These are phyloP conservation scores for Notoglanidium macrostoma DNA, from an alignment of 2,797 vertebrate genomes.

Conservation along the genomic window DNA sequence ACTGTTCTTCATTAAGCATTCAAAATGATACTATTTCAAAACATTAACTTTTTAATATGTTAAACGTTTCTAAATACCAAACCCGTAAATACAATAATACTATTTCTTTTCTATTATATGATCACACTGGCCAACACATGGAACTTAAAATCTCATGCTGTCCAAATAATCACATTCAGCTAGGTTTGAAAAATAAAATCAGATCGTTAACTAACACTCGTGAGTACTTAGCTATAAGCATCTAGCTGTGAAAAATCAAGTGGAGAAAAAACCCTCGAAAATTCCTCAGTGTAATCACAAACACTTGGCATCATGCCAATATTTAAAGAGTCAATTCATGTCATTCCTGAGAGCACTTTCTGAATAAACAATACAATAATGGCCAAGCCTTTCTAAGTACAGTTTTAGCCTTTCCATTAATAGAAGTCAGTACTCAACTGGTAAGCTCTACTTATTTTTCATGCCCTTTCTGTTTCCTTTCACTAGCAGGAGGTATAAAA, in stretches of 20 bases:
- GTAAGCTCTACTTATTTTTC: not conserved
- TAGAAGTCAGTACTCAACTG: not conserved
- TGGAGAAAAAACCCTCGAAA: not conserved
- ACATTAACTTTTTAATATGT: not conserved
- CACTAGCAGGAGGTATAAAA: not conserved
- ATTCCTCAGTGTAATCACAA: conserved; percentile 12
- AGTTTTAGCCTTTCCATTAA: not conserved
- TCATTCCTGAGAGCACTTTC: not conserved
- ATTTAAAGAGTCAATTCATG: conserved; percentile 9
- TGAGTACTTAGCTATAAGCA: not conserved
- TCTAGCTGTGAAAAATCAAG: conserved; percentile 1
- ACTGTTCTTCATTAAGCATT: not conserved
- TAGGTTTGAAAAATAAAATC: conserved; percentile 5
- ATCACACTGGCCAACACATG: not conserved
- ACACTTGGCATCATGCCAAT: not conserved
- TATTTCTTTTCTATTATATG: not conserved
- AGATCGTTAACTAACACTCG: conserved; percentile 9
- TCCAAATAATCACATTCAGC: not conserved
- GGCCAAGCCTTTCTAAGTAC: not conserved
- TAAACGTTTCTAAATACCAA: not conserved
- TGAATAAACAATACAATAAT: not conserved
- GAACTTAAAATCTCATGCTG: not conserved
- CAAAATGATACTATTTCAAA: not conserved
- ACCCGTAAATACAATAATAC: not conserved
- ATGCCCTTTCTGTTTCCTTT: not conserved